Evolutionary conservation across 2,797 vertebrate genomes (phyloP), one percentile per base, ranked within the genome.

Genomic region (Enteromius viviparus): DNA sequence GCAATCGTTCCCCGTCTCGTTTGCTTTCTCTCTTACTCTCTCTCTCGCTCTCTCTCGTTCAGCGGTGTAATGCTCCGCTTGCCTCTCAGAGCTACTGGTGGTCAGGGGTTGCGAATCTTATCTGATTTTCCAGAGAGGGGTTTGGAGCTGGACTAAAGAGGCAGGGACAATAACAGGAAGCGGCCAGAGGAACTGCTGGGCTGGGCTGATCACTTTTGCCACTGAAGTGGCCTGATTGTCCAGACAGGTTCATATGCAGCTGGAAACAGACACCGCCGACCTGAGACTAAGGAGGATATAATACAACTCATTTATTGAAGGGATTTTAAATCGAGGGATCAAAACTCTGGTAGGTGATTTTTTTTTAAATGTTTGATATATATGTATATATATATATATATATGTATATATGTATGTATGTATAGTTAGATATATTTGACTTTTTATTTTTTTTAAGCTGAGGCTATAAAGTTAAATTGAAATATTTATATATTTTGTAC

Each of bases 161-260:
- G 49, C 37, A 69, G 70, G 82, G 81, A 92, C 91, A 94, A 94
- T 93, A 93, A 93, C 93, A 94, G 94, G 93, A 94, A 95, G 89
- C 89, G 66, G 65, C 71, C 62, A 78, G 78, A 80, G 91, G 91
- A 88, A 82, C 32, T 80, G 84, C 81, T 72, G 85, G 80, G 82
- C 68, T 65, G 76, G 84, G 85, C 87, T 84, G 81, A 88, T 82
- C 76, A 80, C 78, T 82, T 66, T 65, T 12, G 62, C 82, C 68
- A 78, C 64, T 76, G 53, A 72, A 85, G 89, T 88, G 90, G 91
- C 85, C 89, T 91, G 89, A 89, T 91, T 84, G 87, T 87, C 76
- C 85, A 84, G 60, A 80, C 88, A 84, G 80, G 81, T 83, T 64
- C 70, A 55, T 66, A 76, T 58, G 10, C 51, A 49, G 53, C 60